These are phyloP conservation scores for Platyrinchus mystaceus DNA, from an alignment of 2,797 vertebrate species.

Conservation along the genomic window DNA sequence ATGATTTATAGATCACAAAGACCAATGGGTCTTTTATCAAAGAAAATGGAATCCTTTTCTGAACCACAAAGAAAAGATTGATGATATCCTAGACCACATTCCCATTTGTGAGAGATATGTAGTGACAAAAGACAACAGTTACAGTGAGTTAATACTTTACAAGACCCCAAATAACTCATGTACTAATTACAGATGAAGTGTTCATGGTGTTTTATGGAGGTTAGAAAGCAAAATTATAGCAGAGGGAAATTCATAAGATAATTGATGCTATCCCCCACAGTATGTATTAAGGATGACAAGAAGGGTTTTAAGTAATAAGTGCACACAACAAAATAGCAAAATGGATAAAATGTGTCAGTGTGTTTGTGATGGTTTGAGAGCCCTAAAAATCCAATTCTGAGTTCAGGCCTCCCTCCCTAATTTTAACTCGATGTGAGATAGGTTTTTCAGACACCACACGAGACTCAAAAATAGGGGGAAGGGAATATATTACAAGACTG, in stretches of 20 bases:
- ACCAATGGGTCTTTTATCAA: constrained; percentile 73
- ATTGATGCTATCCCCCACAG: background rate
- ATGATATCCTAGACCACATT: constrained; percentile 63
- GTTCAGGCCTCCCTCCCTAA: no score
- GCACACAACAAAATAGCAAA: background rate
- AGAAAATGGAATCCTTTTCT: constrained; percentile 74
- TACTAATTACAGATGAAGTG: constrained; percentile 27
- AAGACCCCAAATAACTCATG: background rate
- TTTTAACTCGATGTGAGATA: no score
- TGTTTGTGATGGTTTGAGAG: no score
- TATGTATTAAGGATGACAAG: background rate
- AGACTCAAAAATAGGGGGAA: no score
- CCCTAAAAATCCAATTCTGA: no score
- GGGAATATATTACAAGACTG: no score
- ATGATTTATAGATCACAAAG: constrained; percentile 78
- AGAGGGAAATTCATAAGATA: background rate
- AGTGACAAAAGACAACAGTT: constrained; percentile 57
- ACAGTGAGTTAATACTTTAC: constrained; percentile 4
- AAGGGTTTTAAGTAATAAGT: background rate
- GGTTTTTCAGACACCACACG: no score
- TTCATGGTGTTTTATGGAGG: background rate
- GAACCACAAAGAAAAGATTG: constrained; percentile 72
- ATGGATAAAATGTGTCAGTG: background rate
- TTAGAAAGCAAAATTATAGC: background rate
- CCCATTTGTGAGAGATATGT: constrained; percentile 47